Evolutionary conservation across 2,113 vertebrate genomes (phyloP).

Genomic region (Probosciger aterrimus): DNA sequence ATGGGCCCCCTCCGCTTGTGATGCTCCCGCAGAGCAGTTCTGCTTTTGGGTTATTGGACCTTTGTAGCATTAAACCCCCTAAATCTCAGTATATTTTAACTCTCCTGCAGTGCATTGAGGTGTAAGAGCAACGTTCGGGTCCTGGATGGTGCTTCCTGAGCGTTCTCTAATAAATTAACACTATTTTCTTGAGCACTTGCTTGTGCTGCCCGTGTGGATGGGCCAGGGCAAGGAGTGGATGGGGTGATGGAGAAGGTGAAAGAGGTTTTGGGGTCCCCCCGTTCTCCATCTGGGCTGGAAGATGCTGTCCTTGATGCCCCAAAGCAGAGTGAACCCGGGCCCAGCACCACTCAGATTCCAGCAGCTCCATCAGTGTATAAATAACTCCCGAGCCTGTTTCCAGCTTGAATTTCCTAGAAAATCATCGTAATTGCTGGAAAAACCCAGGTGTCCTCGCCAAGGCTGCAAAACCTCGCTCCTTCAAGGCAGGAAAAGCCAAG

Average conservation of each 20-base stretch:
- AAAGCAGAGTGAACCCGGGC: not conserved
- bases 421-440: not conserved
- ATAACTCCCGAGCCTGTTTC: not conserved
- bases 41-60: not conserved
- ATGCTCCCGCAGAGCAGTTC: not conserved
- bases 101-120: not conserved
- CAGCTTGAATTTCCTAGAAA: conserved; percentile 50
- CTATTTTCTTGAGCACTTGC: not conserved
- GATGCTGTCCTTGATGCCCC: fast-evolving
- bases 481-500: not conserved
- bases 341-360: not conserved
- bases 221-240: fast-evolving
- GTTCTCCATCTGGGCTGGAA: fast-evolving
- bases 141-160: not conserved
- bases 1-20: not conserved
- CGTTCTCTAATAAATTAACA: conserved; percentile 39
- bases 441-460: not conserved
- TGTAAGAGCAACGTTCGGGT: not conserved
- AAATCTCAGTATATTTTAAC: conserved; percentile 11
- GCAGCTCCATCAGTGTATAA: not conserved
- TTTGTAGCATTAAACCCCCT: not conserved
- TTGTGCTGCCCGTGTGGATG: not conserved
- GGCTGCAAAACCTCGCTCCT: not conserved
- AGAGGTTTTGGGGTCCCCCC: not conserved
- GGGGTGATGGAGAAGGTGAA: no score